Evolutionary conservation across 2,797 vertebrate genomes (phyloP).

Genomic region (Psittacula derbiana): DNA sequence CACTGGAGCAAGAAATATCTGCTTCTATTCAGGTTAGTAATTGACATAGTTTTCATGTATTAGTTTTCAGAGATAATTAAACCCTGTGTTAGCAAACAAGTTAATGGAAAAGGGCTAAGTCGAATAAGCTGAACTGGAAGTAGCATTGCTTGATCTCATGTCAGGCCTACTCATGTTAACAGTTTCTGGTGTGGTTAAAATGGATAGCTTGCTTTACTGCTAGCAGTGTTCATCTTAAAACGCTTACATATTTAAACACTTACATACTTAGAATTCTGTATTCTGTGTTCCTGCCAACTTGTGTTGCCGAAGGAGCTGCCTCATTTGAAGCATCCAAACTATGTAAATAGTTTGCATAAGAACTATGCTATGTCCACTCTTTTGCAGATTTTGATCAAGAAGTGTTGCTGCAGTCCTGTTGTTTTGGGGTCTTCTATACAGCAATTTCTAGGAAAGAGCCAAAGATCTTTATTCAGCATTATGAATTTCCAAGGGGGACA

Average conservation of each 20-base stretch:
- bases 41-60: not conserved
- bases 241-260: not conserved
- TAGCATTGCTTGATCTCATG: not conserved
- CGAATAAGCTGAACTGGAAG: not conserved
- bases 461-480: not conserved
- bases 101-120: not conserved
- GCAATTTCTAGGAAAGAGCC: not conserved
- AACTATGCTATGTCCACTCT: not conserved
- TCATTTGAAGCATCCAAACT: not conserved
- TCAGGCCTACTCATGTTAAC: not conserved
- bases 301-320: not conserved
- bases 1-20: not conserved
- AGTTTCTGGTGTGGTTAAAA: not conserved
- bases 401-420: not conserved
- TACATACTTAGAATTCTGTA: not conserved
- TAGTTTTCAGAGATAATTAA: slow-evolving; percentile 9
- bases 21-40: not conserved
- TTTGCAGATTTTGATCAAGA: not conserved
- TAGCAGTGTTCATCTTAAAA: not conserved
- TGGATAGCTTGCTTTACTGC: not conserved
- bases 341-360: not conserved
- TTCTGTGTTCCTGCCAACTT: not conserved
- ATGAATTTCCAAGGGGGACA: not conserved
- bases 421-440: not conserved
- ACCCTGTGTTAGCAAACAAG: not conserved